These are phyloP conservation scores for Xiphorhynchus elegans DNA, from an alignment of 2,113 vertebrate genomes.

Conservation along the genomic window DNA sequence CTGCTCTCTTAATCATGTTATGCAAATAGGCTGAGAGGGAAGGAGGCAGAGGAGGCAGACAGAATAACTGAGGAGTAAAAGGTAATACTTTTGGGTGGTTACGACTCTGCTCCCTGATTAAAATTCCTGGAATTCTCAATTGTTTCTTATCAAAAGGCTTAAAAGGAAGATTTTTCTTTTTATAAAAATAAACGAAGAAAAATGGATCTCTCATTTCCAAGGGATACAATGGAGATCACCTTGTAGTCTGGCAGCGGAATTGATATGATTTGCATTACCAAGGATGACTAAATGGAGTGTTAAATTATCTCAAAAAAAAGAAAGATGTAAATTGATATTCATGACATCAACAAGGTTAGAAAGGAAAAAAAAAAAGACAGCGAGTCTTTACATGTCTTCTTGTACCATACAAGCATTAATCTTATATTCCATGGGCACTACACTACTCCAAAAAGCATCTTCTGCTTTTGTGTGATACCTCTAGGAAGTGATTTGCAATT, in stretches of 20 bases:
- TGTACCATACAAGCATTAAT: constrained; percentile 24
- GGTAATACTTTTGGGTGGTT: background rate
- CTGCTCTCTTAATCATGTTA: constrained; percentile 19
- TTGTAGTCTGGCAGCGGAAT: constrained; percentile 50
- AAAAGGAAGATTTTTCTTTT: constrained; percentile 26
- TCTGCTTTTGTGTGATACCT: constrained; percentile 40
- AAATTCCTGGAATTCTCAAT: constrained; percentile 33
- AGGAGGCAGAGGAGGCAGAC: background rate
- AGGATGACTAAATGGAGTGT: constrained; percentile 69
- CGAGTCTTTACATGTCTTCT: background rate
- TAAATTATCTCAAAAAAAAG: constrained; percentile 64
- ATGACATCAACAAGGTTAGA: constrained; percentile 51
- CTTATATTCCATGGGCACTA: constrained; percentile 2
- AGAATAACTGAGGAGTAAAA: background rate
- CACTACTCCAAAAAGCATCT: constrained; percentile 14
- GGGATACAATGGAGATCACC: constrained; percentile 61
- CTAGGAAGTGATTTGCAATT: constrained; percentile 60
- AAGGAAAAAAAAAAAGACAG: background rate
- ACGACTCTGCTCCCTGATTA: background rate
- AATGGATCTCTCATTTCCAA: constrained; percentile 48
- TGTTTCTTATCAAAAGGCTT: constrained; percentile 38
- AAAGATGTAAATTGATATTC: constrained; percentile 30
- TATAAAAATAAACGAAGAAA: constrained; percentile 50
- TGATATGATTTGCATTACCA: constrained; percentile 59
- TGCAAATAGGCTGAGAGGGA: constrained; percentile 11